Evolutionary conservation across 2,888 invertebrate genomes (phyloP).

Genomic region (Camponotus fellah): DNA sequence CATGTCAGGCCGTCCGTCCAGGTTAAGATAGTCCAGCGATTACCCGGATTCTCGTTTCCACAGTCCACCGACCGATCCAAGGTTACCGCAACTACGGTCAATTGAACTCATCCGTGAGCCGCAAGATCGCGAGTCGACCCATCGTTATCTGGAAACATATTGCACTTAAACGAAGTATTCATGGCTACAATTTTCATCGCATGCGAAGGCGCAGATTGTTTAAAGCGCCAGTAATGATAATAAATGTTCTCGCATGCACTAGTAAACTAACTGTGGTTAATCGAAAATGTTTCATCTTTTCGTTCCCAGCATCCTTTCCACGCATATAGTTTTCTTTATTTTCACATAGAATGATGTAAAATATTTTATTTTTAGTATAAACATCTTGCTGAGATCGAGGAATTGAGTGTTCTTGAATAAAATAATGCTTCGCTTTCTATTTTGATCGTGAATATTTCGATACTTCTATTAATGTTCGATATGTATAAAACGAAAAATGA

Average conservation of each 20-base stretch:
- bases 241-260: background rate
- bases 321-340: background rate
- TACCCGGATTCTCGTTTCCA: slow-evolving; percentile 46
- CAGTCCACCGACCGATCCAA: slow-evolving; percentile 41
- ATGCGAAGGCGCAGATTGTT: slow-evolving; percentile 42
- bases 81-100: slow-evolving; percentile 65
- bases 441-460: slow-evolving; percentile 9
- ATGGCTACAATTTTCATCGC: slow-evolving; percentile 36
- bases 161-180: slow-evolving; percentile 23
- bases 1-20: slow-evolving; percentile 73
- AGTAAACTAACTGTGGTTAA: slow-evolving; percentile 22
- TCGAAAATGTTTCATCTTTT: slow-evolving; percentile 5
- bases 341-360: background rate
- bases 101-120: slow-evolving; percentile 67
- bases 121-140: slow-evolving; percentile 53
- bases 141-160: slow-evolving; percentile 64
- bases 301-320: background rate
- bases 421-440: slow-evolving; percentile 7
- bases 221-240: slow-evolving; percentile 22
- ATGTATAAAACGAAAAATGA: slow-evolving; percentile 19
- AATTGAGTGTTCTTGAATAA: background rate
- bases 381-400: background rate
- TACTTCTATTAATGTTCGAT: slow-evolving; percentile 28
- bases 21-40: slow-evolving; percentile 68
- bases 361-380: background rate